A percentile compares a stretch with the other conserved stretches of the same genome.
Evolutionary conservation across 2,888 invertebrate species (phyloP).

Genomic region (Tinea semifulvella): DNA sequence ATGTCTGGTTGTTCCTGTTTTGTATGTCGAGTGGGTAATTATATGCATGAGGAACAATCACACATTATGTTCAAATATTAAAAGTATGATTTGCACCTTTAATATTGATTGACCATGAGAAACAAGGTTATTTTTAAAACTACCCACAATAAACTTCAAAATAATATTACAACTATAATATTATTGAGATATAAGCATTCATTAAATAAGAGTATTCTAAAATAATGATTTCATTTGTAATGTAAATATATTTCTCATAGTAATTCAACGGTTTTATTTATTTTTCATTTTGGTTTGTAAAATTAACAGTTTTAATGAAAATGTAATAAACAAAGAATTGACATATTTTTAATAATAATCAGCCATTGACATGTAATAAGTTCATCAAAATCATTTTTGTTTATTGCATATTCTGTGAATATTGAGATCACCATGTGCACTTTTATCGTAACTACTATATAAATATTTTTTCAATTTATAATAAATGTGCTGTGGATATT

Average conservation of each 20-base stretch:
- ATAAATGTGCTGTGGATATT: constrained; percentile 2
- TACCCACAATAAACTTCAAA: too few relatives aligned
- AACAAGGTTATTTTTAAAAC: too few relatives aligned
- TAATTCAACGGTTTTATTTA: not conserved
- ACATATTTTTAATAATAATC: not conserved
- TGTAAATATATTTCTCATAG: not conserved
- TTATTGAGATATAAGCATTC: too few relatives aligned
- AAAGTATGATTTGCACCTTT: constrained; percentile 6
- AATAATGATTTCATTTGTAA: not conserved
- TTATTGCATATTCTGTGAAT: not conserved
- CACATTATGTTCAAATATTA: not conserved
- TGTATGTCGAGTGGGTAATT: too few relatives aligned
- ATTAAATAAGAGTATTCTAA: too few relatives aligned
- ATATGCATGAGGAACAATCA: not conserved
- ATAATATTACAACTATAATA: too few relatives aligned
- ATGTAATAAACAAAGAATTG: not conserved
- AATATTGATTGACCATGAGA: not conserved
- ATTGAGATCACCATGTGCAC: not conserved
- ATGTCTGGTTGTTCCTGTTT: too few relatives aligned
- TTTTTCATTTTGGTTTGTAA: not conserved
- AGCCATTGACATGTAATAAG: too few relatives aligned
- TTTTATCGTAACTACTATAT: too few relatives aligned
- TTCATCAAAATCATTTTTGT: too few relatives aligned
- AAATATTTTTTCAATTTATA: not conserved
- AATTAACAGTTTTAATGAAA: not conserved